Evolutionary conservation across 2,888 invertebrate species (phyloP), one percentile per base, ranked within the genome.

Genomic region (Eupithecia exiguata): DNA sequence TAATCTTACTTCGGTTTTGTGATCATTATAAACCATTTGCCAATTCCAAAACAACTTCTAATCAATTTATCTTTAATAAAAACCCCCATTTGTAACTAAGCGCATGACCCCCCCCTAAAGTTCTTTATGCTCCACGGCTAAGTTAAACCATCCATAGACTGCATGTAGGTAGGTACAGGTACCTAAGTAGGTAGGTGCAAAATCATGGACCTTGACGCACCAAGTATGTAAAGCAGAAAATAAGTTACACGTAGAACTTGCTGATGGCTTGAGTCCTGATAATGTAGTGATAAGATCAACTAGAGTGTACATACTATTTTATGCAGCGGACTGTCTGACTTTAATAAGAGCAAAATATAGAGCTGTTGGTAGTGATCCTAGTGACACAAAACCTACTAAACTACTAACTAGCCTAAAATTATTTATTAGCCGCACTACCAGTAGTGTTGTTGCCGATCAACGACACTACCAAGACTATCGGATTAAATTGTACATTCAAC

Each of bases 211-310:
- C 71, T 69, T 74, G 74, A 71, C 69, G 68, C 63, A 40, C 38
- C 74, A 61, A 71, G 71, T 74, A 66, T 74, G 69, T 38, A 62
- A 74, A 65, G 58, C 65, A 74, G 68, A 68, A 68, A 36, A 72
- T 63, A 76, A 75, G 67, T 74, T 70, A 65, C 46, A 74, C 75
- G 69, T 68, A 68, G 74, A 71, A 72, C 69, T 72, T 67, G 74
- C 76, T 70, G 76, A 78, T 78, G 74, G 74, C 53, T 65, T 43
- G 58, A 71, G 78, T 69, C 77, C 75, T 78, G 79, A 81, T 79
- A 78, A 79, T n/a, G 74, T 77, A 16, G 18, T 77, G 81, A 84
- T 85, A 80, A 70, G 68, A 84, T 82, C 82, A 77, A 70, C 61
- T 66, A 9, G 35, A 35, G 30, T 30, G 9, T 62, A 35, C 35